Evolutionary conservation across 2,888 invertebrate genomes (phyloP), one percentile per base, ranked within the genome.

Genomic region (Brachypterus glaber): DNA sequence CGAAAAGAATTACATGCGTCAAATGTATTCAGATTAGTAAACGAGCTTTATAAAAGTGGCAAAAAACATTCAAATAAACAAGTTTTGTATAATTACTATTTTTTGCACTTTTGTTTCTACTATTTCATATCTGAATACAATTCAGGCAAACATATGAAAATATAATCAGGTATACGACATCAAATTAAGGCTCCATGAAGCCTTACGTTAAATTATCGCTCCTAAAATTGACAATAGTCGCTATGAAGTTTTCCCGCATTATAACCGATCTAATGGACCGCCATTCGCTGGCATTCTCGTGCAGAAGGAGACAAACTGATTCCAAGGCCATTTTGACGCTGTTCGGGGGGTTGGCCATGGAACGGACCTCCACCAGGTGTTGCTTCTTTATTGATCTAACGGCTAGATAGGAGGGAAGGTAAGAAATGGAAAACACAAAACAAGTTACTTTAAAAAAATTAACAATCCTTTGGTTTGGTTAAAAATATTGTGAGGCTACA

Each of bases 371-470:
- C 44, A 92, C 91, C 59, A 95, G 73, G 66, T 95, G 90, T 66
- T 91, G 90, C 68, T 92, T 92, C 77, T 90, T 91, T 73, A 95
- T 95, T 51, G 88, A 86, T 67, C 90, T 87, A 62, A 95, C 95
- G 62, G 93, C 91, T 80, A 54, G 45, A 27, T 27, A 27, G n/a
- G n/a, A n/a, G n/a, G n/a, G n/a, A n/a, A n/a, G n/a, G n/a, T n/a
- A n/a, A n/a, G n/a, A n/a, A n/a, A n/a, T n/a, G n/a, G n/a, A n/a
- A n/a, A n/a, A n/a, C n/a, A n/a, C n/a, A n/a, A n/a, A n/a, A n/a
- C n/a, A n/a, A n/a, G n/a, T n/a, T n/a, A n/a, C n/a, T n/a, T n/a
- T n/a, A n/a, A n/a, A n/a, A n/a, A n/a, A n/a, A n/a, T n/a, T n/a
- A n/a, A n/a, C n/a, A n/a, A n/a, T n/a, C n/a, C n/a, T n/a, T n/a